These are phyloP conservation scores for Pocota personata DNA, from an alignment of 2,888 invertebrate genomes.

Conservation along the genomic window DNA sequence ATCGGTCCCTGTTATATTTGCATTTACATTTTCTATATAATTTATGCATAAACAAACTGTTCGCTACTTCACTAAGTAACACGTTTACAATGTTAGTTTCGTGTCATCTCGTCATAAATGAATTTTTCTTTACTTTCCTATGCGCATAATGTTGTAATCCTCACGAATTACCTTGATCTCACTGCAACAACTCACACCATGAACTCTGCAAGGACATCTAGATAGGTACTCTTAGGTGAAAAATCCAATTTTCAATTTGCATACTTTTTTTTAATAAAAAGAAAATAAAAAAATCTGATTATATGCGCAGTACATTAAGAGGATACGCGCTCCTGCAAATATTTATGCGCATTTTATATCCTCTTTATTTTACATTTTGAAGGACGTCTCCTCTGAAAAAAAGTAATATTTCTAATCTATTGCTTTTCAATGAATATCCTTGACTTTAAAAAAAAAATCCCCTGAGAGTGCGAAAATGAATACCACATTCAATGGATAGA, in stretches of 20 bases:
- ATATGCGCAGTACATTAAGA: constrained; percentile 20
- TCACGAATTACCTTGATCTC: constrained; percentile 49
- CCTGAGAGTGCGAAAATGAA: constrained; percentile 29
- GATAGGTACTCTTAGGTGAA: background rate
- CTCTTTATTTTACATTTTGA: background rate
- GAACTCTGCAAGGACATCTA: constrained; percentile 43
- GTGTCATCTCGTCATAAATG: constrained; percentile 37
- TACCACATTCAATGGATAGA: constrained; percentile 28
- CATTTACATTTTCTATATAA: constrained; percentile 30
- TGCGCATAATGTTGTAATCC: constrained; percentile 51
- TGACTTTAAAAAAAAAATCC: constrained; percentile 10
- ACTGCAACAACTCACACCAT: constrained; percentile 8
- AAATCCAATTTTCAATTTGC: constrained; percentile 51
- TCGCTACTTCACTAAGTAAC: constrained; percentile 28
- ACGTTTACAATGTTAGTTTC: constrained; percentile 40
- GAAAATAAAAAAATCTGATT: constrained; percentile 39
- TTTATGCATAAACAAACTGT: constrained; percentile 47
- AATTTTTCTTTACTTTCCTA: background rate
- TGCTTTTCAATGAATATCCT: constrained; percentile 18
- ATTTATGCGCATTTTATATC: constrained; percentile 34
- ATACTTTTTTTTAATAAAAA: background rate
- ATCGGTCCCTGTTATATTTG: background rate
- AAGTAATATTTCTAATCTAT: background rate
- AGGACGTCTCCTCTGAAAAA: background rate
- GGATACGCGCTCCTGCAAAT: background rate